Conservation (phyloP, 2,113 vertebrate genomes). For the Pelobates fuscus region DNA sequence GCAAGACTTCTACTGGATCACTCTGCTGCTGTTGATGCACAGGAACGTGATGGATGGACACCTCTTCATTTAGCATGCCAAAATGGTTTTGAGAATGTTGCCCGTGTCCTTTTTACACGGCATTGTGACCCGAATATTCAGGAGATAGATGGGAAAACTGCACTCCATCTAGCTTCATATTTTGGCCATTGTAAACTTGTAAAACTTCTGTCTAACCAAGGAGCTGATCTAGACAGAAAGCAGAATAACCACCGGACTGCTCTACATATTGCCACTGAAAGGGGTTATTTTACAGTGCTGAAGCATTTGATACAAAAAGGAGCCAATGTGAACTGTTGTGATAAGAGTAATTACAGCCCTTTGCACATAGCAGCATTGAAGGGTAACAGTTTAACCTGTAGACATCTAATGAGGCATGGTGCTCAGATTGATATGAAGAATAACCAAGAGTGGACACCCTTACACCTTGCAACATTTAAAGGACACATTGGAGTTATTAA, state of each 20-base stretch:
- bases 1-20: constrained; percentile 74
- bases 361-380: constrained; percentile 75
- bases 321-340: constrained; percentile 54
- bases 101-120: constrained; percentile 74
- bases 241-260: constrained; percentile 70
- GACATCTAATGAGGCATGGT: constrained; percentile 71
- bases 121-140: constrained; percentile 61
- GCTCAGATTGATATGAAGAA: constrained; percentile 67
- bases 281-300: constrained; percentile 78
- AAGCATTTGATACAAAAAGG: constrained; percentile 72
- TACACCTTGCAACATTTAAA: constrained; percentile 78
- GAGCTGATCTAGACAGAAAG: constrained; percentile 67
- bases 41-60: constrained; percentile 74
- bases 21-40: constrained; percentile 60
- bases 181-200: constrained; percentile 76
- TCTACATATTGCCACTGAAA: constrained; percentile 75
- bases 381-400: constrained; percentile 78
- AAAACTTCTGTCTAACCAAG: constrained; percentile 75
- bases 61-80: constrained; percentile 82
- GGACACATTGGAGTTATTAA: constrained; percentile 72
- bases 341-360: constrained; percentile 69
- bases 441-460: constrained; percentile 76
- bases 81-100: constrained; percentile 81
- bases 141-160: constrained; percentile 68
- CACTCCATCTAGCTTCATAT: constrained; percentile 75